phyloP scores from a whole-genome alignment of 1,140 invertebrate species.

The Thaumatotibia leucotreta region DNA sequence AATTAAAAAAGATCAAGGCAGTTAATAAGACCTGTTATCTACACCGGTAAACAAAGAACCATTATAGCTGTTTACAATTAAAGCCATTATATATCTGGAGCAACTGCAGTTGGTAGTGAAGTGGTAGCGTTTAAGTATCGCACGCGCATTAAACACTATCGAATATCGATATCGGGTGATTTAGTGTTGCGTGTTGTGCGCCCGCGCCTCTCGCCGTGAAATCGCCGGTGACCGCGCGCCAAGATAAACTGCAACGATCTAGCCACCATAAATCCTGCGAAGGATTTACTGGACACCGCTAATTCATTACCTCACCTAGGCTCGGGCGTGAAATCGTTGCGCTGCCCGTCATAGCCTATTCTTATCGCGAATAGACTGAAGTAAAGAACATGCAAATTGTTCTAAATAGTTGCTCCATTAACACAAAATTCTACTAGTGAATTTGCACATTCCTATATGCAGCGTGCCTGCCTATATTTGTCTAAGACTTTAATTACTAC shows the following conservation, averaged over 20 bases:
- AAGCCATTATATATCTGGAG: conserved; percentile 6
- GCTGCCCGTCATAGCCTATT: neutral
- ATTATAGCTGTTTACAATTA: conserved; percentile 8
- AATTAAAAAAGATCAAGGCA: conserved; percentile 9
- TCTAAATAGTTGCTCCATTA: neutral
- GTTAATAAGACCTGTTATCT: conserved; percentile 1
- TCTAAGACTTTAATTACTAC: neutral
- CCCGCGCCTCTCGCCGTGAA: conserved; percentile 22
- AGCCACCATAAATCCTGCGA: conserved; percentile 3
- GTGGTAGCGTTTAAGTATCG: conserved; percentile 22
- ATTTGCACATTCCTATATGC: neutral
- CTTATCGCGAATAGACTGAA: neutral
- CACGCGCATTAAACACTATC: conserved; percentile 31
- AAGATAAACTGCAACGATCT: conserved; percentile 17
- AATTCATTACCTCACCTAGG: neutral
- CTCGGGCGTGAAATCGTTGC: neutral
- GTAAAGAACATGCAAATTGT: conserved; percentile 3
- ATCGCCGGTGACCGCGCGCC: conserved; percentile 30
- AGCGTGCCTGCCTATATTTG: neutral
- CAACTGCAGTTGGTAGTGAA: neutral
- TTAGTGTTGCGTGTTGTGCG: conserved; percentile 28
- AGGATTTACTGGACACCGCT: neutral
- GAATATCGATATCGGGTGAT: conserved; percentile 37
- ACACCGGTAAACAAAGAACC: conserved; percentile 16
- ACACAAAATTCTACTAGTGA: neutral